Evolutionary conservation across 2,113 vertebrate genomes (phyloP), one percentile per base, ranked within the genome.

Genomic region (Anas platyrhynchos): DNA sequence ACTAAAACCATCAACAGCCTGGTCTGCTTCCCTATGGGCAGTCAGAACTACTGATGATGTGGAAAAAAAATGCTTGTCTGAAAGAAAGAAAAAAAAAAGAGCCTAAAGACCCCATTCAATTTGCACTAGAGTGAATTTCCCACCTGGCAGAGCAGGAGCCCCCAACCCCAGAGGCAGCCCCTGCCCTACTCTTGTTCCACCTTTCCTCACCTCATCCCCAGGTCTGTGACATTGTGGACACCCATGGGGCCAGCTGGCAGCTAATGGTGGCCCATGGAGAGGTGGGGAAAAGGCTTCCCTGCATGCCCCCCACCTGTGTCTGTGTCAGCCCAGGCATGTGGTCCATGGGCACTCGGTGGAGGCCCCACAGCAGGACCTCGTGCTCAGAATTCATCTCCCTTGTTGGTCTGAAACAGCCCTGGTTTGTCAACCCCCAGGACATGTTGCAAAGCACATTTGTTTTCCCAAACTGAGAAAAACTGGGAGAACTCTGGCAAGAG

Each of bases 401-500:
- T 17, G 5, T 58, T 55, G 66, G 38, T 62, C 62, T 71, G 74
- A 32, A 89, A 55, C 48, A 85, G 86, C 44, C 58, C 44, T 8
- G 11, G 75, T 91, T 89, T 85, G 91, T 92, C 92, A 94, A 85
- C 54, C 93, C 83, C 69, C 41, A 1, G 86, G 92, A 91, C 56
- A 94, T 11, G 52, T 68, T 94, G 94, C 88, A 46, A n/a, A 13
- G 86, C 96, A 97, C 94, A 95, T 97, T 95, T 96, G 71, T 93
- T 94, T 96, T 95, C 84, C 92, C 86, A 94, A 96, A 89, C 94
- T 59, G 91, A 96, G 93, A 89, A 96, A 96, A 93, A 96, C 91
- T 85, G 92, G 92, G 88, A 95, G 96, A 95, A 93, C 92, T 84
- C 93, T 97, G 92, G 96, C 94, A 96, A 92, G 92, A 97, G 92